A percentile compares a stretch with the other conserved stretches of the same genome.
Evolutionary conservation across 2,113 vertebrate genomes (phyloP).

Genomic region (Falcunculus frontatus): DNA sequence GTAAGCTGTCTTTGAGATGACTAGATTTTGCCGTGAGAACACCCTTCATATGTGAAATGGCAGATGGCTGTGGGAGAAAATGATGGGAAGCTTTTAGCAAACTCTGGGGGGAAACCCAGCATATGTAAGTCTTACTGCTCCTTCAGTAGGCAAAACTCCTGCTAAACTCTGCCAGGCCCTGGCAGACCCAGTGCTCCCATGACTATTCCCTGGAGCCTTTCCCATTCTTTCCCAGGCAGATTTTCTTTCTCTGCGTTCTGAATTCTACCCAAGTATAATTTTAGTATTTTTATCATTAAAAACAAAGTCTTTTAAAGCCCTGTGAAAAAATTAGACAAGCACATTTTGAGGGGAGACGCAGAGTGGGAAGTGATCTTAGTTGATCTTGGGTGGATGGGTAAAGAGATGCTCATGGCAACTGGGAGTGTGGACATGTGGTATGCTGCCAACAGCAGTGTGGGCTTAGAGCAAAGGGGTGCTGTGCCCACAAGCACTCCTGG

Average conservation of each 20-base stretch:
- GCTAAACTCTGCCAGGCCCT: background rate
- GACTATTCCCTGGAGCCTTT: background rate
- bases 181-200: background rate
- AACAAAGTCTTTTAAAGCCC: background rate
- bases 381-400: background rate
- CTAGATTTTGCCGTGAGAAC: background rate
- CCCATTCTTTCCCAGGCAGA: background rate
- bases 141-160: background rate
- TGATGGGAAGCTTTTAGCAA: background rate
- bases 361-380: background rate
- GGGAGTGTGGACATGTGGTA: rapidly evolving
- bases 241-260: background rate
- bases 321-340: background rate
- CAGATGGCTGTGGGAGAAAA: background rate
- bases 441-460: background rate
- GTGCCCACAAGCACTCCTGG: background rate
- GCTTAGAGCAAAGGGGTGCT: background rate
- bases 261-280: background rate
- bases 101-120: background rate
- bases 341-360: background rate
- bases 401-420: background rate
- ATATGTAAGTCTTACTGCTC: background rate
- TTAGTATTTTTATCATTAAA: background rate
- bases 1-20: slow-evolving; percentile 38
- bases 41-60: background rate